Conservation (phyloP, 2,888 invertebrate genomes). For the Archaeoteleia sp. region DNA sequence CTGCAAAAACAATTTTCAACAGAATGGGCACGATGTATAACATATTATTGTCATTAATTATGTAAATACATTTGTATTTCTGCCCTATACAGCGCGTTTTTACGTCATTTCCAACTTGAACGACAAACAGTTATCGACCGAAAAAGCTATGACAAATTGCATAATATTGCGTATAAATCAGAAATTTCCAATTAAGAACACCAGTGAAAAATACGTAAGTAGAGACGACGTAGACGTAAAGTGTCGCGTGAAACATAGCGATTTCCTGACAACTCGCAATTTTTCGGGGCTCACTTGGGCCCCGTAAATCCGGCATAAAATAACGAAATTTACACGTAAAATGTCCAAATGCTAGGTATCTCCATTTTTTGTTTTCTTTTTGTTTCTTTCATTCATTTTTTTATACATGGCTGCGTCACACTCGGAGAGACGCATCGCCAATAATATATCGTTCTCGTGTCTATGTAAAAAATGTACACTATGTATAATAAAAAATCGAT, state of each 20-base stretch:
- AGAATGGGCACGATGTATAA: too few species aligned
- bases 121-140: too few species aligned
- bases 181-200: too few species aligned
- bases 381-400: constrained; percentile 53
- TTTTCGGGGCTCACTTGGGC: constrained; percentile 25
- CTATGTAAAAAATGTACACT: constrained; percentile 75
- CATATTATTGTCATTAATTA: too few species aligned
- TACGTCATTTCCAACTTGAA: too few species aligned
- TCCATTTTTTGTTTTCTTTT: constrained; percentile 37
- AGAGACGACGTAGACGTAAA: constrained; percentile 22
- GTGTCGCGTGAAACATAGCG: constrained; percentile 46
- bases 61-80: too few species aligned
- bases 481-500: constrained; percentile 73
- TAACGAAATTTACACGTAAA: constrained; percentile 53
- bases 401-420: constrained; percentile 65
- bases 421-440: constrained; percentile 60
- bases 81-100: too few species aligned
- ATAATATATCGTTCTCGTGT: constrained; percentile 65
- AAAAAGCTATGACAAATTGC: too few species aligned
- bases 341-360: constrained; percentile 43
- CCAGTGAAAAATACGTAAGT: background rate
- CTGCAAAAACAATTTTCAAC: too few species aligned
- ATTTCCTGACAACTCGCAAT: constrained; percentile 53
- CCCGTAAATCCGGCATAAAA: constrained; percentile 38
- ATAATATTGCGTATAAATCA: too few species aligned